Evolutionary conservation across 2,797 vertebrate species (phyloP), one percentile per base, ranked within the genome.

Genomic region (Danio albolineatus): DNA sequence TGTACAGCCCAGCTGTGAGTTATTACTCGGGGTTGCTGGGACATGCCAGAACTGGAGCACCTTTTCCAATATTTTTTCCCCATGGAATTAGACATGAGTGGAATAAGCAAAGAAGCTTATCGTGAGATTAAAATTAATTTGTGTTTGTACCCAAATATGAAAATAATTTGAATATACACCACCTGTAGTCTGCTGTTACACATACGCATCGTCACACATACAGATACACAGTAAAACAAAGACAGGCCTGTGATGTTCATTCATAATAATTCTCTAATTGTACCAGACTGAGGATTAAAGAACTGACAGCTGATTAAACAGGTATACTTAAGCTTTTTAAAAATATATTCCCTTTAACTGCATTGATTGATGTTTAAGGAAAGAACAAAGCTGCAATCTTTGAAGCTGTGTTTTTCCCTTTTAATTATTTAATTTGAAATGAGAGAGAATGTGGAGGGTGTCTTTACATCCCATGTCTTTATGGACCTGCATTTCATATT

Each of bases 51-150:
- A 76, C 80, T 73, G 76, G 49, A 82, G 72, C 82, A 84, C 70
- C 78, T 86, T 88, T 86, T 78, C 6, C 13, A 57, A 28, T 39
- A 39, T 10, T 14, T 41, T 44, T 73, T 74, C 28, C 28, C 28
- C 66, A 72, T 72, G 9, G 43, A 72, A 64, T 77, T 74, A 44
- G 56, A 65, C 66, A 74, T 74, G 21, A 13, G 36, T 59, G 57
- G 17, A 65, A 82, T 88, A 84, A 1, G 54, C 82, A 83, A 87
- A 88, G 86, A 90, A 86, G 87, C 86, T 86, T 85, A 85, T 89
- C 88, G 89, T 89, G 21, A 82, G 76, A 85, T 85, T 77, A 79
- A 86, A 74, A 73, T 60, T 67, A 13, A 17, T 57, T 43, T 46
- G 71, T 49, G 48, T 80, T 73, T 79, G 59, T 78, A 79, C 83